Base-by-base conservation (phyloP, 1,140 invertebrate species). In the Cyphomyrmex costatus region DNA sequence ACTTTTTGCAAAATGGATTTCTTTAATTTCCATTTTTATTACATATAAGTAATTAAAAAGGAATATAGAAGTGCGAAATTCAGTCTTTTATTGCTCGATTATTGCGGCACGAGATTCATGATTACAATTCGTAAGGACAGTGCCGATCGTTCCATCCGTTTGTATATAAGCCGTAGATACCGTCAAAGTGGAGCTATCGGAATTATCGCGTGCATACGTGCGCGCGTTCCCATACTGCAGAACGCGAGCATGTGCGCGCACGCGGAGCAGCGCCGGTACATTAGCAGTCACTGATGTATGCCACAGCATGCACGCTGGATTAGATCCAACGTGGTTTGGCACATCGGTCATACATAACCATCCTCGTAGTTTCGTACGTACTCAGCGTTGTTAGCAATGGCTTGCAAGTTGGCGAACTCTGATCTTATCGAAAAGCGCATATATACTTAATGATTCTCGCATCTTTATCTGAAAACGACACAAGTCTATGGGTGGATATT, bases 271-370 rank as follows among this genome's bases (percentile, higher is more conserved):
- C 53, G 58, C 36, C 63, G 73, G 65, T 89, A 76, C 60, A 90
- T 89, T 85, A 86, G 86, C 56, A 53, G 66, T 21, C 12, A 56
- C 53, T 90, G 91, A 92, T 90, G 63, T 92, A 92, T 92, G 84
- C 86, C 30, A 8, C 70, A 84, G 79, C 89, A 91, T 89, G 86
- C 86, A 77, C 86, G 42, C 63, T 42, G 89, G 91, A 92, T 92
- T 92, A 92, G 61, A 70, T 68, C 58, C 73, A 70, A 63, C 88
- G 88, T 92, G 88, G 74, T 83, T 74, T 51, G 78, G 88, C 86
- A 92, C 90, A 92, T 87, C 65, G 87, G 79, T 76, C 85, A 74
- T 66, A 88, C 82, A 84, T 92, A 92, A 92, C 85, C 74, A 79
- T 76, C 60, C 73, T 61, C 91, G 87, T 88, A 91, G 79, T 73